Conservation (phyloP, 2,888 invertebrate genomes). For the Deroplatys truncata region DNA sequence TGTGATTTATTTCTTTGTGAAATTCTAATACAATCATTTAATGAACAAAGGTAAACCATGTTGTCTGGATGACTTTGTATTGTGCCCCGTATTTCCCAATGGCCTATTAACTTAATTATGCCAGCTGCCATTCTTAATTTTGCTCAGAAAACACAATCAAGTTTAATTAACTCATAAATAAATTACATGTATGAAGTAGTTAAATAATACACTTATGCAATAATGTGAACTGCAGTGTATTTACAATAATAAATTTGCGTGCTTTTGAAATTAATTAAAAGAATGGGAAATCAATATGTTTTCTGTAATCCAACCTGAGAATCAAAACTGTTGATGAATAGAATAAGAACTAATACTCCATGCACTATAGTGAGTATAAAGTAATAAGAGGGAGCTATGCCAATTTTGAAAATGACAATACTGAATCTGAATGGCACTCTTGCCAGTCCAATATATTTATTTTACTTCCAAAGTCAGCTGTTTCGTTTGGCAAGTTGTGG, state of each 20-base stretch:
- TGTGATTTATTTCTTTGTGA: too few species aligned
- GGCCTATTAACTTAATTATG: neutral
- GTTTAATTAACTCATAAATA: neutral
- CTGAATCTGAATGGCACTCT: too few species aligned
- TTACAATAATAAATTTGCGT: neutral
- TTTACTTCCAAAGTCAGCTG: too few species aligned
- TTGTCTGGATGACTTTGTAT: neutral
- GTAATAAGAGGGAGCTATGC: too few species aligned
- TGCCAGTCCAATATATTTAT: too few species aligned
- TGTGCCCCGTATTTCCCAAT: neutral
- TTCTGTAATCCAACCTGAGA: neutral
- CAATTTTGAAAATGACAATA: too few species aligned
- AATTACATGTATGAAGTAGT: neutral
- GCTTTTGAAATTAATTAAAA: neutral
- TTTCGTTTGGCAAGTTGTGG: too few species aligned
- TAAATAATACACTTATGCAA: neutral
- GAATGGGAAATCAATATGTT: neutral
- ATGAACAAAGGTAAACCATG: too few species aligned
- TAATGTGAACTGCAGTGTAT: neutral
- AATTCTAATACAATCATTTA: too few species aligned
- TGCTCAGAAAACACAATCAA: neutral
- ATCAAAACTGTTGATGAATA: neutral
- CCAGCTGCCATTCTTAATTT: neutral
- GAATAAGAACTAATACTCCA: too few species aligned
- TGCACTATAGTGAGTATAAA: too few species aligned